phyloP scores from a whole-genome alignment of 2,888 invertebrate species.

The Cerastis rubricosa region DNA sequence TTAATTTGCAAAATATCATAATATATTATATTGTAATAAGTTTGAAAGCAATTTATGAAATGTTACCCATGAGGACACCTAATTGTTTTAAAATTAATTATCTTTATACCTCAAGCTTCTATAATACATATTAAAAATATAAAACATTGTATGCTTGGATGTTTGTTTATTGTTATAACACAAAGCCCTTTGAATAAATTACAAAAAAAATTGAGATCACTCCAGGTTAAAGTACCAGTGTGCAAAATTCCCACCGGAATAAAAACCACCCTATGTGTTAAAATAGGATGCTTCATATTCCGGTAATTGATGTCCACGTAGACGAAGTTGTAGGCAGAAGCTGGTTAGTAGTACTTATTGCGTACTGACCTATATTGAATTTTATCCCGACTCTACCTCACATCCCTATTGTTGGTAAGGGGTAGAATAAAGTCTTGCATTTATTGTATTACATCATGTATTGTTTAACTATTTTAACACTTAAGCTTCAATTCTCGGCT shows the following conservation, averaged over 20 bases:
- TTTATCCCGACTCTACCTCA: not conserved
- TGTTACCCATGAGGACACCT: no score
- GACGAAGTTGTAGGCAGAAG: not conserved
- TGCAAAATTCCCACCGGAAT: no score
- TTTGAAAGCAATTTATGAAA: no score
- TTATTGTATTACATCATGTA: not conserved
- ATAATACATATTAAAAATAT: not conserved
- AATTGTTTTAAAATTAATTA: not conserved
- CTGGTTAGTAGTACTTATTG: not conserved
- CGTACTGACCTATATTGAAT: not conserved
- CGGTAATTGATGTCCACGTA: not conserved
- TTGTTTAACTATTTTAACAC: not conserved
- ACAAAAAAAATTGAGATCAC: no score
- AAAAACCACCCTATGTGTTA: no score
- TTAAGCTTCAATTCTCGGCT: conserved; percentile 14
- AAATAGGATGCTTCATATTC: no score
- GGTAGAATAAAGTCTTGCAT: conserved; percentile 5
- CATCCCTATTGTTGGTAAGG: no score
- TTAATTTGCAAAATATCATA: not conserved
- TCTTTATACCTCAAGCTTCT: not conserved
- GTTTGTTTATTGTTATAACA: not conserved
- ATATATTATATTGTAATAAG: no score
- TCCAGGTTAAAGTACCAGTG: no score
- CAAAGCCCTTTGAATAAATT: no score
- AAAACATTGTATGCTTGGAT: not conserved